Evolutionary conservation across 2,797 vertebrate species (phyloP).

Genomic region (Euphonia xanthogaster): DNA sequence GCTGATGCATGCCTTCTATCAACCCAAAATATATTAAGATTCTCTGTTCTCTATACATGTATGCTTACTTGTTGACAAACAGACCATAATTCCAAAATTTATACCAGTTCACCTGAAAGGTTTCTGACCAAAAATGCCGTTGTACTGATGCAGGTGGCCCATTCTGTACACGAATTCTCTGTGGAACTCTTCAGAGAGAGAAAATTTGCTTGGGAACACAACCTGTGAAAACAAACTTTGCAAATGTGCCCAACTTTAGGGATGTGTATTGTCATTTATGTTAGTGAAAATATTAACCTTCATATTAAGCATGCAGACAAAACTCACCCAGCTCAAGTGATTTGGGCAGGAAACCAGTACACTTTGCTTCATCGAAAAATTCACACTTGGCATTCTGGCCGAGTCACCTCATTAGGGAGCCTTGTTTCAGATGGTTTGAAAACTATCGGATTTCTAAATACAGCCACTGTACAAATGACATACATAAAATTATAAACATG

Average conservation of each 20-base stretch:
- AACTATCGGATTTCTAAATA: background rate
- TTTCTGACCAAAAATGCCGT: background rate
- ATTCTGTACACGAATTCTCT: background rate
- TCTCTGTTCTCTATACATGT: background rate
- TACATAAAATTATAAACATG: background rate
- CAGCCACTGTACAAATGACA: background rate
- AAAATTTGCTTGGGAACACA: background rate
- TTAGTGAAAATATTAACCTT: background rate
- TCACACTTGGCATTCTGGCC: background rate
- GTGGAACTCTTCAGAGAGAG: background rate
- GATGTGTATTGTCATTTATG: background rate
- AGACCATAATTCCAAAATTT: background rate
- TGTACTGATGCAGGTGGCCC: background rate
- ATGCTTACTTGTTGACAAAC: slow-evolving; percentile 2
- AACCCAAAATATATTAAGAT: background rate
- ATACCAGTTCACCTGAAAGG: background rate
- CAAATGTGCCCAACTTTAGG: background rate
- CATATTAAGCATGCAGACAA: background rate
- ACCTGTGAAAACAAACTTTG: background rate
- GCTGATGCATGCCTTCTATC: background rate
- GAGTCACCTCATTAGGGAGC: background rate
- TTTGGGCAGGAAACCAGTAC: background rate
- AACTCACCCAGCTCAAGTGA: background rate
- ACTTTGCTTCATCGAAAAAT: background rate
- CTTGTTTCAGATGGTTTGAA: background rate